These are phyloP conservation scores for Lagopus leucura DNA, from an alignment of 2,113 vertebrate genomes.

Conservation along the genomic window DNA sequence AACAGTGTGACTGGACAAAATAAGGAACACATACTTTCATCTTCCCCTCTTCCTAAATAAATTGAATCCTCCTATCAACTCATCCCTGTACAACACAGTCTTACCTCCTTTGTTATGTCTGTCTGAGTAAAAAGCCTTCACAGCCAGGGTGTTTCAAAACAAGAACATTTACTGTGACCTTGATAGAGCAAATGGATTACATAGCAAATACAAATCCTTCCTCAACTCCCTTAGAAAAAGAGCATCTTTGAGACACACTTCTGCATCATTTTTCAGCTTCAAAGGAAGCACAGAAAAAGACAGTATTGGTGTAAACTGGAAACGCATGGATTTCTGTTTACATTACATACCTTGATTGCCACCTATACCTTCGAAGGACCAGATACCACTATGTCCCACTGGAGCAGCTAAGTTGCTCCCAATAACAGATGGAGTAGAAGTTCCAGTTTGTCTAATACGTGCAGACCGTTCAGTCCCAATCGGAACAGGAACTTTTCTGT, in stretches of 20 bases:
- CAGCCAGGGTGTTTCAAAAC: background rate
- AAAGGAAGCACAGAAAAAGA: background rate
- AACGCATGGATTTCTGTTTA: background rate
- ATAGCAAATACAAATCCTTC: background rate
- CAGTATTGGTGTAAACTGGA: fast-evolving
- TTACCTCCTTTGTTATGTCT: background rate
- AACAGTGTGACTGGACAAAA: background rate
- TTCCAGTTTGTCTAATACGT: conserved; percentile 96
- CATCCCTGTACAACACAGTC: background rate
- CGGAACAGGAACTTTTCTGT: conserved; percentile 96
- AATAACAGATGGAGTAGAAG: conserved; percentile 92
- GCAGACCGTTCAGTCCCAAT: conserved; percentile 97
- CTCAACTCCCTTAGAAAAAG: background rate
- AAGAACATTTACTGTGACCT: background rate
- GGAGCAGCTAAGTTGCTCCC: conserved; percentile 94
- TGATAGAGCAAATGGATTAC: fast-evolving
- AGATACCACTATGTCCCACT: conserved; percentile 97
- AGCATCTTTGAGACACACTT: background rate
- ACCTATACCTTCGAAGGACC: conserved; percentile 97
- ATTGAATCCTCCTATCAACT: background rate
- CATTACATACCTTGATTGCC: conserved; percentile 88
- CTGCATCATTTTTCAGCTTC: fast-evolving
- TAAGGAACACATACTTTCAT: too few species aligned
- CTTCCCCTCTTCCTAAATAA: background rate
- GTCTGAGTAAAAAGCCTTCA: background rate